Base-by-base conservation (phyloP, 1,140 invertebrate species). In the Metopolophium dirhodum region DNA sequence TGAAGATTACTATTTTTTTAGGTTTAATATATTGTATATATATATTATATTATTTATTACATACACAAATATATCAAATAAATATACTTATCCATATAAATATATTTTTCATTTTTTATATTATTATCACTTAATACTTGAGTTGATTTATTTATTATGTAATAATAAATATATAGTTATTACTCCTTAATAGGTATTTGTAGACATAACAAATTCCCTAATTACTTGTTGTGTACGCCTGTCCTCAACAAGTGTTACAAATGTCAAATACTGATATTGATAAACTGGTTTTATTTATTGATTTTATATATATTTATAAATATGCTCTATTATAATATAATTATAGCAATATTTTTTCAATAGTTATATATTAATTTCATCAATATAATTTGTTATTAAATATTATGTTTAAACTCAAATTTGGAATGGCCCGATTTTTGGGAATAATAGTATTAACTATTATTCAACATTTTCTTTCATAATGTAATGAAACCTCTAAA, bases 1-100 rank as follows among this genome's bases (percentile, higher is more conserved):
- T 89, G 51, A 89, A 89, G n/a, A 57, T 57, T 6, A 35, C 49
- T 89, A 89, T 89, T 89, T 89, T 89, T 89, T 89, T 89, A 89
- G 88, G 57, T 89, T 35, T 57, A 89, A 41, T 89, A 51, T 88
- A 47, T 37, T 35, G 51, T 89, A 89, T n/a, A 89, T 54, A 57
- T 18, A 54, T 89, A 23, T 54, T 89, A 23, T 54, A n/a, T 30
- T 68, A 68, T 68, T 77, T 77, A 77, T 77, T n/a, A 77, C 61
- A 77, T 35, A 77, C 30, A 77, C 61, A 77, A 77, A 77, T 77
- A 57, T 89, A 37, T 89, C 88, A 89, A 89, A 89, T 57, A 89
- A 89, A 89, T 89, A 89, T 88, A 88, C 87, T 88, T 54, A 88
- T 88, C 35, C 35, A 18, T 57, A 89, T 35, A 49, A 49, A 47